Base-by-base conservation (phyloP, 2,113 vertebrate species). In the Calyptommatus sinebrachiatus region DNA sequence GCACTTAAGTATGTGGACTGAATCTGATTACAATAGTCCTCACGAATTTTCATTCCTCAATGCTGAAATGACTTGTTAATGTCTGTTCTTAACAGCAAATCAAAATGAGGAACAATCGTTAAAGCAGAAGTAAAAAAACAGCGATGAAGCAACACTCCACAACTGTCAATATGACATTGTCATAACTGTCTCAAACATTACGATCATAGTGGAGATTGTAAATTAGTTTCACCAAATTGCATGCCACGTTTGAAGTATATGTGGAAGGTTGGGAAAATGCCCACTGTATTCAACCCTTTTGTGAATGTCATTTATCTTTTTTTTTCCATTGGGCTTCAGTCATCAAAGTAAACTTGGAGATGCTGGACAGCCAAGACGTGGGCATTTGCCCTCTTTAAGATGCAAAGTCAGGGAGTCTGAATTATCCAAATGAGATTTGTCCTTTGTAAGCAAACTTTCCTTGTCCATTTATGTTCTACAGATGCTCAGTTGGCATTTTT, bases 401-500 rank as follows among this genome's bases (percentile, higher is more conserved):
- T 68, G 46, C 22, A 20, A 28, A 76, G 61, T 53, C 28, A 41
- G 8, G 16, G 46, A 22, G 18, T 4, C 26, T n/a, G 29, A 62
- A 76, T 41, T 66, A 24, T 45, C 8, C 29, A 50, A 76, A 76
- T 65, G 50, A 29, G 48, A 7, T 20, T 63, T 35, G 9, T 18
- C 18, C 21, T 35, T n/a, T 53, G 57, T 76, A n/a, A 41, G 53
- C 63, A 78, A 35, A 83, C 50, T 22, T 73, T 28, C 20, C 41
- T 11, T 53, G 2, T 29, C 53, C 63, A 11, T 66, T 77, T 53
- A 61, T 66, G 20, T 63, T 69, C 53, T 78, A 28, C 71, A 78
- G n/a, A 50, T 78, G 65, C 65, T 62, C 71, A 78, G 14, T 62
- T 76, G 73, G 50, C 35, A 62, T 76, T 46, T 81, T 69, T n/a